Evolutionary conservation across 2,888 invertebrate species (phyloP).

Genomic region (Lypha dubia): DNA sequence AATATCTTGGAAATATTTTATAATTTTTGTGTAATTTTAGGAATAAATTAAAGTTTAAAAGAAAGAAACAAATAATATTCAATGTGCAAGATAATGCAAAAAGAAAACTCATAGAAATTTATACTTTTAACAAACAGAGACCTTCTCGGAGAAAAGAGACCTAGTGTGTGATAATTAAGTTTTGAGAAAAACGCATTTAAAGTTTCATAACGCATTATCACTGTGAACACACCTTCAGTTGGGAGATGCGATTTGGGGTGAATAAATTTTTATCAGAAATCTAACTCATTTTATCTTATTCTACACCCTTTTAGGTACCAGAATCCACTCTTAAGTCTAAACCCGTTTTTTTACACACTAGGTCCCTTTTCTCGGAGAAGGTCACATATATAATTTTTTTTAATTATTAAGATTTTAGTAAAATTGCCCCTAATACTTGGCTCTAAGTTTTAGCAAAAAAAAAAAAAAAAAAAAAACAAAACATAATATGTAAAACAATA

Average conservation of each 20-base stretch:
- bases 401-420: slow-evolving; percentile 48
- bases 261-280: no score
- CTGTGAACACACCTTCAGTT: no score
- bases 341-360: no score
- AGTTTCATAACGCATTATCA: no score
- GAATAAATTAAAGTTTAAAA: slow-evolving; percentile 29
- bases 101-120: slow-evolving; percentile 22
- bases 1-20: slow-evolving; percentile 56
- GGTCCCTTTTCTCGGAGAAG: no score
- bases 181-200: no score
- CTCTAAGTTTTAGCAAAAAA: slow-evolving; percentile 27
- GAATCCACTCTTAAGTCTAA: no score
- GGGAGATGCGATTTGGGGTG: no score
- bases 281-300: no score
- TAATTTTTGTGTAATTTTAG: slow-evolving; percentile 52
- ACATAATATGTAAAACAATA: background rate
- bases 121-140: slow-evolving; percentile 43
- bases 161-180: no score
- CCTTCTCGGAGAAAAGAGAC: no score
- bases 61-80: background rate
- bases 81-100: slow-evolving; percentile 18
- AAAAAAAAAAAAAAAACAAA: background rate
- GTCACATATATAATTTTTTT: slow-evolving; percentile 30
- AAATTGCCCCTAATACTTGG: slow-evolving; percentile 35
- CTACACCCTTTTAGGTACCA: no score